Conservation (phyloP, 2,888 invertebrate genomes). For the Litoditis marina region DNA sequence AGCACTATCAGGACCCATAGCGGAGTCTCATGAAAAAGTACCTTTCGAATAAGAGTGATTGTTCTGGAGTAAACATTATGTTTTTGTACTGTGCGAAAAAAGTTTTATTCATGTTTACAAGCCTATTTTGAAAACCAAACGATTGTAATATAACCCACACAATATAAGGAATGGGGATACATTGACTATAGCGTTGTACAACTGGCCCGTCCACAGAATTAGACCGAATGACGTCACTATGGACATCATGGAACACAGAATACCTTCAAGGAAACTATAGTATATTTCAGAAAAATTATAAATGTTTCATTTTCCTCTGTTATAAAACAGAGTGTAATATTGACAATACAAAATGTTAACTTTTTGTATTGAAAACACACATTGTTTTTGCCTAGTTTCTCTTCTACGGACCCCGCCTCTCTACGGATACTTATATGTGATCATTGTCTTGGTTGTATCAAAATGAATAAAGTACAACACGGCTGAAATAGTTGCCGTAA, state of each 20-base stretch:
- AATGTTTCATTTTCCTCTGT: no score
- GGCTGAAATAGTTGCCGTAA: no score
- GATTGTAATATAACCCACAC: slow-evolving; percentile 31
- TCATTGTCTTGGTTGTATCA: no score
- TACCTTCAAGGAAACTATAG: slow-evolving; percentile 22
- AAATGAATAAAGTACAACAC: no score
- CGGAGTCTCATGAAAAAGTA: no score
- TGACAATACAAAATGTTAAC: no score
- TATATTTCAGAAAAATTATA: neutral
- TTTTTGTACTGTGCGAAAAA: neutral
- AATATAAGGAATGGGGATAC: slow-evolving; percentile 59
- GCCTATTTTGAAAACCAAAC: neutral
- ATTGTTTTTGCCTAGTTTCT: no score
- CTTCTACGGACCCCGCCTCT: no score
- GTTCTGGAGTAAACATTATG: neutral
- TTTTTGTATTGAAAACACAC: no score
- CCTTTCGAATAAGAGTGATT: neutral
- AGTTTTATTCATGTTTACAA: neutral
- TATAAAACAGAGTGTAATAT: no score
- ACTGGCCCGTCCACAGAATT: slow-evolving; percentile 54
- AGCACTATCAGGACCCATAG: no score
- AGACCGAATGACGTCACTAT: slow-evolving; percentile 56
- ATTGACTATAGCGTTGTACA: slow-evolving; percentile 61
- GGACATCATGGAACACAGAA: slow-evolving; percentile 56
- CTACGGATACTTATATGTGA: no score